These are phyloP conservation scores for Onychomys leucogaster DNA, from an alignment of 2,797 vertebrate species.

Conservation along the genomic window DNA sequence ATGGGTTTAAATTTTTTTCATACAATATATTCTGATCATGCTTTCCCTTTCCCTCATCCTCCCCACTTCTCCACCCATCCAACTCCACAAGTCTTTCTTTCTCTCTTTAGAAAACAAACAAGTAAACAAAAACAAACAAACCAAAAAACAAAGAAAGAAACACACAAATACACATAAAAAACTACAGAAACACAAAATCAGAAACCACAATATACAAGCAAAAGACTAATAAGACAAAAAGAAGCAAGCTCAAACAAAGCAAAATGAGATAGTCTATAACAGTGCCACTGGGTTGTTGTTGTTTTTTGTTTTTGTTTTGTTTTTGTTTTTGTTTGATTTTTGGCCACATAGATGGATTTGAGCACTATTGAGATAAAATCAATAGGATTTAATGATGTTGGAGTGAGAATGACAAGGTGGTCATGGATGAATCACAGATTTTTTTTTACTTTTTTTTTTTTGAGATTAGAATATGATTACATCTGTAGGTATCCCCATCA, in stretches of 20 bases:
- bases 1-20: not conserved
- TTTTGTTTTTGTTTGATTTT: not conserved
- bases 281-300: not conserved
- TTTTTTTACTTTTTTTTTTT: not conserved
- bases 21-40: not conserved
- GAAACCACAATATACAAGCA: not conserved
- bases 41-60: not conserved
- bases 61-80: not conserved
- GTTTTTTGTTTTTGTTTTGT: too few relatives aligned
- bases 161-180: not conserved
- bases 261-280: not conserved
- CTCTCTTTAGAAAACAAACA: not conserved
- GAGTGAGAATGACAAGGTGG: slow-evolving; percentile 12
- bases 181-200: not conserved
- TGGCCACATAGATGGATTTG: not conserved
- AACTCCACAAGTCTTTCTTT: not conserved
- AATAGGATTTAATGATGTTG: not conserved
- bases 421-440: not conserved
- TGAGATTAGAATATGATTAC: not conserved
- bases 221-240: not conserved
- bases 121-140: not conserved
- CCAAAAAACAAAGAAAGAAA: not conserved
- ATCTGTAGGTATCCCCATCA: too few relatives aligned
- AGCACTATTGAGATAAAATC: not conserved
- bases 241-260: not conserved